Conservation (phyloP, 2,113 vertebrate species). For the Malurus melanocephalus region DNA sequence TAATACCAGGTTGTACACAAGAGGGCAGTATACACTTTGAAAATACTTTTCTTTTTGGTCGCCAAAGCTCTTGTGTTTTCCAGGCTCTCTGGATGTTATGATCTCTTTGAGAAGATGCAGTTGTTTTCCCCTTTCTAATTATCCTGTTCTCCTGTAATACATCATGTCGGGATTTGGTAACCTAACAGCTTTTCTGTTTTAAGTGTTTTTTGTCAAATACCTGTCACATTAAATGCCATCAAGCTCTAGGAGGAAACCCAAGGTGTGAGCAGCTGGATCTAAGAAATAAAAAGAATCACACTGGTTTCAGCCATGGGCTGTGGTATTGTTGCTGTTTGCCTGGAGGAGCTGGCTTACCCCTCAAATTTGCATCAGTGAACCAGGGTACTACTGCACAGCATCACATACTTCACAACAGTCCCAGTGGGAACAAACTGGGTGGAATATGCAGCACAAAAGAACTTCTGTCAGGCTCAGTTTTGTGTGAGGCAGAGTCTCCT, state of each 20-base stretch:
- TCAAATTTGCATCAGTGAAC: background rate
- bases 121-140: background rate
- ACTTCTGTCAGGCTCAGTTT: background rate
- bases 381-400: background rate
- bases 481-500: background rate
- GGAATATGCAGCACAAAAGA: background rate
- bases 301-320: accelerated
- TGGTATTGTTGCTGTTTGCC: background rate
- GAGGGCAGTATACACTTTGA: conserved; percentile 61
- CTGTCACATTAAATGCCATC: background rate
- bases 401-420: background rate
- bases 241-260: background rate
- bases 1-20: conserved; percentile 13
- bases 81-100: background rate
- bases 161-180: background rate
- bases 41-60: background rate
- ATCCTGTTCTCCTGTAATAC: background rate
- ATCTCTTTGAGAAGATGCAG: background rate
- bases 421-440: background rate
- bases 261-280: background rate
- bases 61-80: background rate
- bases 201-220: background rate
- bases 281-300: background rate
- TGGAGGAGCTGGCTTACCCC: background rate
- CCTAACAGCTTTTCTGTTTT: background rate